Conservation (phyloP, 1,140 invertebrate species). For the Drosophila lini region DNA sequence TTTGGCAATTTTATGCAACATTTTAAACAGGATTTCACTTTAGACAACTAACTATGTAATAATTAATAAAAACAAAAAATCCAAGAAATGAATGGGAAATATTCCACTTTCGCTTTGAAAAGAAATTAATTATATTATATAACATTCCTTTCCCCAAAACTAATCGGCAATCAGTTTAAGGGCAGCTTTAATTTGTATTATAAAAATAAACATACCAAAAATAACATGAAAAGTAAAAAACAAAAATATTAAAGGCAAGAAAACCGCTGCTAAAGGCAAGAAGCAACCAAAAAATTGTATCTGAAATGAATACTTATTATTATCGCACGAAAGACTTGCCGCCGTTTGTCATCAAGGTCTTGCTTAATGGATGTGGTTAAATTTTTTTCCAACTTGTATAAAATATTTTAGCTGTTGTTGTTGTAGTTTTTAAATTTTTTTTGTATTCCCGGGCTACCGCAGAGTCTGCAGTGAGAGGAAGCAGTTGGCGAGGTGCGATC, state of each 20-base stretch:
- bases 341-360: conserved; percentile 77
- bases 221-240: conserved; percentile 1
- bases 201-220: conserved; percentile 30
- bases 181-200: conserved; percentile 17
- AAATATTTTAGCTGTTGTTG: conserved; percentile 58
- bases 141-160: conserved; percentile 17
- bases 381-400: conserved; percentile 42
- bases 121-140: neutral
- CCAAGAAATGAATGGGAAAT: too few species aligned
- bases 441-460: conserved; percentile 18
- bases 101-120: neutral
- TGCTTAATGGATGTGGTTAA: conserved; percentile 62
- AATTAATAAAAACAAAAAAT: neutral
- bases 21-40: neutral
- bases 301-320: conserved; percentile 75
- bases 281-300: conserved; percentile 47
- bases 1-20: neutral
- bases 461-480: conserved; percentile 38
- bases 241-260: neutral
- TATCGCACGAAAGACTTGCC: conserved; percentile 70
- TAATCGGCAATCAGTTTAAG: conserved; percentile 21
- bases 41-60: neutral
- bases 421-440: conserved; percentile 6
- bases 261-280: conserved; percentile 23
- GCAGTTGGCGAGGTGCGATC: conserved; percentile 36